Evolutionary conservation across 2,888 invertebrate species (phyloP), one percentile per base, ranked within the genome.

Genomic region (Xylota sylvarum): DNA sequence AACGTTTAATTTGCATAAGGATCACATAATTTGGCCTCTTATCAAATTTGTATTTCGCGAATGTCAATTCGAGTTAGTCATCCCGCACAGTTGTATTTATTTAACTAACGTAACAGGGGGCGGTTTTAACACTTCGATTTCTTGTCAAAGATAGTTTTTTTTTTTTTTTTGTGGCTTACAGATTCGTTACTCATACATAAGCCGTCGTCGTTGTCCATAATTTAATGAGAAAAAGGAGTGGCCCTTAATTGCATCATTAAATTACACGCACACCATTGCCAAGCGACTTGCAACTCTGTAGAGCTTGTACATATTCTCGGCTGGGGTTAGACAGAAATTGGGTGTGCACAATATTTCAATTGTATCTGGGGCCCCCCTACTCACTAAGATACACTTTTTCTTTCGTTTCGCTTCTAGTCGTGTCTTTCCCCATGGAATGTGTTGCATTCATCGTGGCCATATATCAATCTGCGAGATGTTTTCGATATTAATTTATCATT

Each of bases 181-280:
- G 52, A 67, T 78, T 84, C 48, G 62, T 73, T 67, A 48, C 10
- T 62, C 46, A 50, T 77, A 19, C 23, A 50, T 58, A 43, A 48
- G 50, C 50, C 40, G 27, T 52, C 52, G 27, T 43, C 32, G 35
- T 56, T 52, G 72, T n/a, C 14, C 69, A 69, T 62, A 72, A 81
- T 40, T 82, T 81, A 73, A 82, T 86, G 72, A 82, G 50, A 69
- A 76, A 76, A 82, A 86, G 86, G 86, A 86, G 86, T 82, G 81
- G 69, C 73, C 50, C 65, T 86, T 82, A 86, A 86, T 86, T 81
- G 86, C 73, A 82, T 82, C 86, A 86, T 86, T 86, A 82, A 82
- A 82, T 73, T 56, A 77, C 27, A 60, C 77, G 60, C 62, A 69
- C 56, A 72, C 32, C 32, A 23, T 23, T 32, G 27, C 60, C 69